Conservation (phyloP, 2,797 vertebrate species). For the Dendrocincla tyrannina region DNA sequence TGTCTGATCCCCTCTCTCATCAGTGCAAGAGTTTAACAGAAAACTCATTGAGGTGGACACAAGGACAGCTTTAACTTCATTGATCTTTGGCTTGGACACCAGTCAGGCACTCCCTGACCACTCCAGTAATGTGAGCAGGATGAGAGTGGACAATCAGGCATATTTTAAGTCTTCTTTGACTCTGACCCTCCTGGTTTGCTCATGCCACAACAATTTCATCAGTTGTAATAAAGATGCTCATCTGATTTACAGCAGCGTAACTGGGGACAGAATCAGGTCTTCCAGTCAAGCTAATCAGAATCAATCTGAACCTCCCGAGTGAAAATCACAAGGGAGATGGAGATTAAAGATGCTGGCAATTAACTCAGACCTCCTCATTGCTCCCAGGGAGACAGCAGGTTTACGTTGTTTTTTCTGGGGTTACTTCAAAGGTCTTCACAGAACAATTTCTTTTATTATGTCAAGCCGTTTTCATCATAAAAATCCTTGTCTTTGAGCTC, state of each 20-base stretch:
- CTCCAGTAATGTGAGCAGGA: neutral
- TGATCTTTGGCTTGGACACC: neutral
- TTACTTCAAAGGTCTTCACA: constrained; percentile 3
- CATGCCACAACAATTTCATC: neutral
- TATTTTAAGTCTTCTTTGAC: neutral
- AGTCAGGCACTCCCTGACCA: neutral
- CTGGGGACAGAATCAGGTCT: neutral
- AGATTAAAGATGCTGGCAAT: constrained; percentile 25
- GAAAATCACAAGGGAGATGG: constrained; percentile 3
- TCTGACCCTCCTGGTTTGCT: neutral
- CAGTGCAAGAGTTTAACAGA: neutral
- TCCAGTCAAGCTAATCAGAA: constrained; percentile 28
- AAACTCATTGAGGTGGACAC: neutral
- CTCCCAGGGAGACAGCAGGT: constrained; percentile 23
- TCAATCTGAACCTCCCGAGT: neutral
- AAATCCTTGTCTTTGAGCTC: neutral
- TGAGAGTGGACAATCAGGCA: neutral
- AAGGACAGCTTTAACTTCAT: neutral
- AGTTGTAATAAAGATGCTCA: neutral
- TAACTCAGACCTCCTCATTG: constrained; percentile 19
- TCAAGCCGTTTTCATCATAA: constrained; percentile 18
- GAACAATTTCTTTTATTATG: neutral
- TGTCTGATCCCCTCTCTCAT: neutral
- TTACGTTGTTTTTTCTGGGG: neutral
- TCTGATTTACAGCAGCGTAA: constrained; percentile 13